These are phyloP conservation scores for Pammene fasciana DNA, from an alignment of 2,888 invertebrate species.

Conservation along the genomic window DNA sequence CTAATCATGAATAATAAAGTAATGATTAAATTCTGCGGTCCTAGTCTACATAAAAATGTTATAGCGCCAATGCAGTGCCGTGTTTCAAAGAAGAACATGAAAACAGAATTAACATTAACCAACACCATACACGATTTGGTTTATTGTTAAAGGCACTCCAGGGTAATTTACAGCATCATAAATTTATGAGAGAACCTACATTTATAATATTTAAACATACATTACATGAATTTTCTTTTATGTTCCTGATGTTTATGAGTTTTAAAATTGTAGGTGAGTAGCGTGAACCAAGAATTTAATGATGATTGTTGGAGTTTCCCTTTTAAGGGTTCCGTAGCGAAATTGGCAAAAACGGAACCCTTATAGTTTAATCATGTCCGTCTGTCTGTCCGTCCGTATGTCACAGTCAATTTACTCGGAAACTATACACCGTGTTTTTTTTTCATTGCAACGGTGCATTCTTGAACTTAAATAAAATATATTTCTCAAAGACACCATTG, in stretches of 20 bases:
- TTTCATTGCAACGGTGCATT: no score
- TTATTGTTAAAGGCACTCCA: conserved; percentile 36
- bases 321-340: no score
- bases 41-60: neutral
- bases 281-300: neutral
- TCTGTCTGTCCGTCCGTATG: no score
- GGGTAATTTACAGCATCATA: conserved; percentile 33
- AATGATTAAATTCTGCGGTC: neutral
- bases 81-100: conserved; percentile 28
- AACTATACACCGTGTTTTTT: no score
- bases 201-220: conserved; percentile 36
- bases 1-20: conserved; percentile 24
- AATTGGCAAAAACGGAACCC: no score
- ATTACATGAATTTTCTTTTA: conserved; percentile 24
- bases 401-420: no score
- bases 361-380: no score
- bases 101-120: conserved; percentile 37
- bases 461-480: no score
- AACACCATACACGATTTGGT: conserved; percentile 18
- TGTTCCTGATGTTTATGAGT: conserved; percentile 16
- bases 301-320: no score
- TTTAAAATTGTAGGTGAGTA: neutral
- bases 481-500: no score
- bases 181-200: conserved; percentile 25
- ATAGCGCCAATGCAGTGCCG: neutral